Evolutionary conservation across 2,797 vertebrate genomes (phyloP), one percentile per base, ranked within the genome.

Genomic region (Chaetodon trifasciatus): DNA sequence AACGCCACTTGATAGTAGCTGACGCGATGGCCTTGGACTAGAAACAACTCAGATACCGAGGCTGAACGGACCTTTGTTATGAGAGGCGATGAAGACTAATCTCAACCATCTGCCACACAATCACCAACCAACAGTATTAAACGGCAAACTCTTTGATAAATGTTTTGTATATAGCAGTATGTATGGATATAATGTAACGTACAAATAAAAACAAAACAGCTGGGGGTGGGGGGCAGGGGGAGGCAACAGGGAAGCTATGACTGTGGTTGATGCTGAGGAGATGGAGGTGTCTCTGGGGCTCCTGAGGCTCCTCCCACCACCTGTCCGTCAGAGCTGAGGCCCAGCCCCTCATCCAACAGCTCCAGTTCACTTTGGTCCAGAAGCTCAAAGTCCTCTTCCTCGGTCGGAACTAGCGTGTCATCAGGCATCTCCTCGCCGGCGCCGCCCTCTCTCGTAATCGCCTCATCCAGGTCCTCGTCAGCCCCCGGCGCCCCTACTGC

Each of bases 291-390:
- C 70, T 93, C 91, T 69, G 91, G 37, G 70, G 86, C 78, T 63
- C 13, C 74, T 6, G 73, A 40, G 57, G 84, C 81, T 47, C 60
- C 86, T 17, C 74, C 92, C 49, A 24, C 87, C 50, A 11, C 87
- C 90, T 88, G 93, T 94, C 85, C 81, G 49, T 92, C 93, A 83
- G 93, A 93, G 70, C 92, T 70, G 0, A 96, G 89, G 71, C 96
- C 96, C 87, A 97, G 93, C 93, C 95, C 97, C 55, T 96, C 96
- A 64, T 97, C 96, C 86, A 96, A 94, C 92, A 97, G 96, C 89
- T 99, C 98, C 95, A 99, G 95, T 96, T 99, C 98, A 78, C 96
- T 97, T 96, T 99, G 97, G 96, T 99, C 98, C 96, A 99, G 96
- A 85, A 99, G 96, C 96, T 99, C 98, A 94, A 99, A 99, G 95